phyloP scores from a whole-genome alignment of 2,113 vertebrate species.

The Vidua macroura region DNA sequence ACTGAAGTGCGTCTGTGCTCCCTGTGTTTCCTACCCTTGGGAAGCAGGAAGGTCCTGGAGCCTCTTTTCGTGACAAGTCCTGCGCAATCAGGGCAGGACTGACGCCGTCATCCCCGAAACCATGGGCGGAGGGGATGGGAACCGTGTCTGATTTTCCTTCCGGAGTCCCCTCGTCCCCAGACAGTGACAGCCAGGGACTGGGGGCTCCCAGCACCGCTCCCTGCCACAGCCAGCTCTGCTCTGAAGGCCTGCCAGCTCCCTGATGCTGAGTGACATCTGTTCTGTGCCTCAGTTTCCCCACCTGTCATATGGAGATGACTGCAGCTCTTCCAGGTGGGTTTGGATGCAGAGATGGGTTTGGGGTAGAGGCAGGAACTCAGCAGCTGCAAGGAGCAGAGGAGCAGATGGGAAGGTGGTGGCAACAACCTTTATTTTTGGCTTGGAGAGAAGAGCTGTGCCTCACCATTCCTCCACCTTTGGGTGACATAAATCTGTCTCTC shows the following conservation, averaged over 20 bases:
- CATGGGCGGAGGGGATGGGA: background rate
- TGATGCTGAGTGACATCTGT: background rate
- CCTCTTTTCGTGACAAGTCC: background rate
- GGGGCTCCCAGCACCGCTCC: background rate
- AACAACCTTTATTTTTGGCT: background rate
- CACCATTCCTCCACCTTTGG: background rate
- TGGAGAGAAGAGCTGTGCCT: background rate
- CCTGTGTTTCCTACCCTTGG: background rate
- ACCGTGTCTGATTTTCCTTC: background rate
- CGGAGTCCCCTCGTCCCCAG: background rate
- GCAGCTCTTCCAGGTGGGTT: background rate
- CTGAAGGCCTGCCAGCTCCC: background rate
- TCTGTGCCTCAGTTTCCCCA: background rate
- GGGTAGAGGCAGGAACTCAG: background rate
- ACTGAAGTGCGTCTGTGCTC: fast-evolving
- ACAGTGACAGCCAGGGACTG: background rate
- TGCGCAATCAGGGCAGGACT: background rate
- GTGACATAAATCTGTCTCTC: fast-evolving
- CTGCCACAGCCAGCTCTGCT: background rate
- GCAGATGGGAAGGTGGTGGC: background rate
- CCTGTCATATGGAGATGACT: fast-evolving
- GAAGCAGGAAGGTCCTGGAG: slow-evolving; percentile 28
- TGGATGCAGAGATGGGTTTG: background rate
- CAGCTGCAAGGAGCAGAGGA: background rate
- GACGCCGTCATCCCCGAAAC: background rate